These are phyloP conservation scores for Zoanthus sansibaricus DNA, from an alignment of 92 coral and sea anemone species.

Conservation along the genomic window DNA sequence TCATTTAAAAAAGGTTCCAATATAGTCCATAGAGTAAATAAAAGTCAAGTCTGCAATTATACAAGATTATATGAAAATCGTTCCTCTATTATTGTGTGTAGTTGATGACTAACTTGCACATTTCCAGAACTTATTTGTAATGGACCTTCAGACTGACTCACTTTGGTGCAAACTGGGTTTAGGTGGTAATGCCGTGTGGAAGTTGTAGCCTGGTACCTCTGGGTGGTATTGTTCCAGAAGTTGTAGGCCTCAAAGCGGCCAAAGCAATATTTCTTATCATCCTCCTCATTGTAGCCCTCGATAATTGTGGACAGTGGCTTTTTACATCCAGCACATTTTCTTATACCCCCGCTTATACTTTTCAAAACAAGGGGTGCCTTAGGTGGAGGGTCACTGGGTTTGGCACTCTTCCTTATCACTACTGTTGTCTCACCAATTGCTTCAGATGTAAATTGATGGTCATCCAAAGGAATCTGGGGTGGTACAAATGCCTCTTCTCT, in stretches of 20 bases:
- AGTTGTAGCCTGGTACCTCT: conserved; percentile 45
- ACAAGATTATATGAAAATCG: conserved; percentile 51
- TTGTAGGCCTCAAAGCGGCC: conserved; percentile 57
- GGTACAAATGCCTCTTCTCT: conserved; percentile 48
- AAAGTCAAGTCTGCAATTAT: too few species aligned
- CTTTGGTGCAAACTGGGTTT: conserved; percentile 61
- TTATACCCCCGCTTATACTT: conserved; percentile 44
- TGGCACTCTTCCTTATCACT: conserved; percentile 50
- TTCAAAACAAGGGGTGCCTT: conserved; percentile 57
- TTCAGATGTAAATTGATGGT: conserved; percentile 4
- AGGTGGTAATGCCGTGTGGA: conserved; percentile 55
- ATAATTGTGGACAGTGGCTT: conserved; percentile 44
- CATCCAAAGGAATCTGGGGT: conserved; percentile 26
- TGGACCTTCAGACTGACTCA: conserved; percentile 33
- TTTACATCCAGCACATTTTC: conserved; percentile 53
- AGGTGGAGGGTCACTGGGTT: conserved; percentile 54
- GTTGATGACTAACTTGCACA: conserved; percentile 47
- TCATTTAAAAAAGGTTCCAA: too few species aligned
- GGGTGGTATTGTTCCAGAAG: conserved; percentile 54
- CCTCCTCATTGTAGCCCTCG: conserved; percentile 52
- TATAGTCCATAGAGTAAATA: too few species aligned
- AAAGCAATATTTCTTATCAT: conserved; percentile 43
- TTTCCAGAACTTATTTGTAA: conserved; percentile 47
- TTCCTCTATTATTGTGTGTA: conserved; percentile 48
- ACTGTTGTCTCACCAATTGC: conserved; percentile 51